Evolutionary conservation across 2,888 invertebrate species (phyloP).

Genomic region (Phyllotreta cruciferae): DNA sequence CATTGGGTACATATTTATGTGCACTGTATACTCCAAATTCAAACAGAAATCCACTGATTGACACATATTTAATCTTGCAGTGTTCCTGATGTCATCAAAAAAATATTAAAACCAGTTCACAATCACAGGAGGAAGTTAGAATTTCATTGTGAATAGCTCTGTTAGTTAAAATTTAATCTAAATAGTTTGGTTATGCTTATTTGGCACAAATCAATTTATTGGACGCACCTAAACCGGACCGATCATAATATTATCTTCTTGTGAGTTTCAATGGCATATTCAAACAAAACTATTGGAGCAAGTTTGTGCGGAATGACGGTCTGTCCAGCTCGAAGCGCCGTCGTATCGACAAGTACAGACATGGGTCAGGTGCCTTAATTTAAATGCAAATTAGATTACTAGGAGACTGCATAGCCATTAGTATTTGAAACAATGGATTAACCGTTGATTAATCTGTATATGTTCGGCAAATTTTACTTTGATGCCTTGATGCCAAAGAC

Average conservation of each 20-base stretch:
- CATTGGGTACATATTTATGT: too few relatives aligned
- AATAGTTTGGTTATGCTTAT: too few relatives aligned
- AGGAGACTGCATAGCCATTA: slow-evolving; percentile 28
- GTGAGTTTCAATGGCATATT: slow-evolving; percentile 5
- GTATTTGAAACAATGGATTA: slow-evolving; percentile 30
- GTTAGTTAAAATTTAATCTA: too few relatives aligned
- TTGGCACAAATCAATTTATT: not conserved
- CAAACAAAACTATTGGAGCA: slow-evolving; percentile 26
- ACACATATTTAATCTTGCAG: too few relatives aligned
- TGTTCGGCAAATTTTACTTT: slow-evolving; percentile 24
- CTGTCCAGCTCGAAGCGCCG: slow-evolving; percentile 17
- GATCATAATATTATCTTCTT: not conserved
- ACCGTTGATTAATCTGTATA: slow-evolving; percentile 21
- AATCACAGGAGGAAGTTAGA: too few relatives aligned
- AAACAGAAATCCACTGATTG: too few relatives aligned
- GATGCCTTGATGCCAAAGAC: slow-evolving; percentile 12
- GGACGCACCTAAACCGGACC: not conserved
- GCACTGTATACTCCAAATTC: too few relatives aligned
- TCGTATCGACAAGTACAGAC: slow-evolving; percentile 32
- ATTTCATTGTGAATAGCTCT: too few relatives aligned
- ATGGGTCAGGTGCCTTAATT: slow-evolving; percentile 33
- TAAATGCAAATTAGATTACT: slow-evolving; percentile 33
- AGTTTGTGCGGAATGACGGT: slow-evolving; percentile 25
- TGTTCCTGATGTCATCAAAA: too few relatives aligned
- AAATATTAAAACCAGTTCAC: too few relatives aligned